Percentiles rank a stretch among this genome's conserved stretches.
Evolutionary conservation across 1,140 invertebrate species (phyloP).

Genomic region (Drosophila bocqueti): DNA sequence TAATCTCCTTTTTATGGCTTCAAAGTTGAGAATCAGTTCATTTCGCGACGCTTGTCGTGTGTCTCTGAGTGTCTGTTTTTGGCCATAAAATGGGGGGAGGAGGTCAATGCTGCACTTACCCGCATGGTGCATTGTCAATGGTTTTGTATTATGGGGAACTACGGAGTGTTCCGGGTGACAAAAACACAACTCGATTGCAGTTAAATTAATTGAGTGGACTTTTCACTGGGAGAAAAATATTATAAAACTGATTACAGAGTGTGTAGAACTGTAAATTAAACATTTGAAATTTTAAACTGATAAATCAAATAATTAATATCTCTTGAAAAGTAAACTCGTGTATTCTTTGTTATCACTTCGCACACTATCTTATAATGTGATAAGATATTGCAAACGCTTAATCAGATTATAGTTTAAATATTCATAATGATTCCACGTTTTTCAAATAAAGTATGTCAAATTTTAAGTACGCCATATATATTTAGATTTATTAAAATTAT

Average conservation of each 20-base stretch:
- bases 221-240: background rate
- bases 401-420: background rate
- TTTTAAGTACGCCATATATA: background rate
- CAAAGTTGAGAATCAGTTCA: slow-evolving; percentile 47
- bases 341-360: background rate
- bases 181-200: background rate
- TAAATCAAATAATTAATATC: background rate
- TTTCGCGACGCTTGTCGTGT: slow-evolving; percentile 4
- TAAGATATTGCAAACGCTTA: background rate
- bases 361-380: background rate
- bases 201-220: background rate
- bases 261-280: background rate
- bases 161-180: slow-evolving; percentile 6
- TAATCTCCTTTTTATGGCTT: slow-evolving; percentile 50
- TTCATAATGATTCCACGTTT: background rate
- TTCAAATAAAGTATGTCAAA: background rate
- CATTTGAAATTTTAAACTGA: background rate
- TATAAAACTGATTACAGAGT: background rate
- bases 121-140: slow-evolving; percentile 42
- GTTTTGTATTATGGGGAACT: background rate
- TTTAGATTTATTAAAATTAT: background rate
- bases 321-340: background rate
- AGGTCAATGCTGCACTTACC: slow-evolving; percentile 59
- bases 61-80: slow-evolving; percentile 18
- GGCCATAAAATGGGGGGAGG: slow-evolving; percentile 35